Conservation (phyloP, 2,113 vertebrate species). For the Sander vitreus region DNA sequence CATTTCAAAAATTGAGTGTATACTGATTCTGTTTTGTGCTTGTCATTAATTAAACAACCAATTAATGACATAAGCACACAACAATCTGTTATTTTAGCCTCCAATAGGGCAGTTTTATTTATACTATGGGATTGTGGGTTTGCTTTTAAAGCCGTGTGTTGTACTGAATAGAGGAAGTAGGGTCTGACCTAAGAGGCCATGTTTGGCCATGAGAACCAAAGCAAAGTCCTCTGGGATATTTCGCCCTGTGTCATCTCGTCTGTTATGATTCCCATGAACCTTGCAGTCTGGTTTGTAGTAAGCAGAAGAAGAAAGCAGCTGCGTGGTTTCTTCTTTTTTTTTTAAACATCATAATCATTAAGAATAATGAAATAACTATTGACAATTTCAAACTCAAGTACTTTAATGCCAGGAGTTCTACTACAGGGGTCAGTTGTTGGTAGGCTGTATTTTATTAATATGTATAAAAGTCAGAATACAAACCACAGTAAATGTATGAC, state of each 20-base stretch:
- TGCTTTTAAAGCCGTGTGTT: constrained; percentile 66
- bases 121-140: constrained; percentile 54
- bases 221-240: constrained; percentile 71
- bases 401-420: neutral
- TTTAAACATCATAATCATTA: neutral
- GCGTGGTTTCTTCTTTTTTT: constrained; percentile 38
- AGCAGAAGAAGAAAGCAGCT: constrained; percentile 50
- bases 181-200: constrained; percentile 71
- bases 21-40: neutral
- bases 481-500: constrained; percentile 4
- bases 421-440: neutral
- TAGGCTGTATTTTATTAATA: neutral
- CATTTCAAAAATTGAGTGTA: neutral
- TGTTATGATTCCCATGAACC: constrained; percentile 82
- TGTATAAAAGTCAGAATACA: neutral
- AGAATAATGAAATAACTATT: neutral
- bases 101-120: constrained; percentile 54
- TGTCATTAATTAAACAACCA: neutral
- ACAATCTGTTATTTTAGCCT: neutral
- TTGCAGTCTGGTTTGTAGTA: constrained; percentile 30
- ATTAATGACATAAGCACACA: neutral
- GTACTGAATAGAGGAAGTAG: constrained; percentile 69
- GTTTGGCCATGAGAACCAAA: constrained; percentile 80
- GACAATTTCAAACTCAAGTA: neutral
- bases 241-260: constrained; percentile 58